Percentiles rank a stretch among this genome's conserved stretches.
Conservation (phyloP, 1,140 invertebrate species). For the Drosophila littoralis region DNA sequence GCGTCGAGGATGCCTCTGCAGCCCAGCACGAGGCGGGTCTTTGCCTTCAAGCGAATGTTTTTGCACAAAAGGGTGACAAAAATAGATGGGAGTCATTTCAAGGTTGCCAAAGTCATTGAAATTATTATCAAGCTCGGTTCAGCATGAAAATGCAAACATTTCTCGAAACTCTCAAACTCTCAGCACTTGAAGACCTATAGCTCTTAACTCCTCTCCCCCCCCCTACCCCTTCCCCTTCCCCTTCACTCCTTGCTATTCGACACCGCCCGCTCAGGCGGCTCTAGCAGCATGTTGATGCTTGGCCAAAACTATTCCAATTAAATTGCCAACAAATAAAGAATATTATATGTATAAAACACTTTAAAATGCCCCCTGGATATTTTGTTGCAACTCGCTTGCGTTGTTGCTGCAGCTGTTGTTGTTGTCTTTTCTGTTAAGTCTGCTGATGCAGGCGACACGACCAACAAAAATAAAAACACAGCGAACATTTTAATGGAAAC, state of each 20-base stretch:
- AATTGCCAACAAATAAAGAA: slow-evolving; percentile 50
- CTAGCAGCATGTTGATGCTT: slow-evolving; percentile 66
- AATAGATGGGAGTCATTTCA: slow-evolving; percentile 4
- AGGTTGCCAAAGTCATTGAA: slow-evolving; percentile 32
- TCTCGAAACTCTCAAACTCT: slow-evolving; percentile 3
- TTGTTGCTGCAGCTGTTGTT: slow-evolving; percentile 25
- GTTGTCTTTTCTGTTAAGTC: slow-evolving; percentile 37
- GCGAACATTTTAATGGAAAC: slow-evolving; percentile 10
- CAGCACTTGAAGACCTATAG: neutral
- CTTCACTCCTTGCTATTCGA: too few species aligned
- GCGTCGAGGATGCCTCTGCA: slow-evolving; percentile 5
- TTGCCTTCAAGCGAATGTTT: neutral
- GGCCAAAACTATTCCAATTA: slow-evolving; percentile 77
- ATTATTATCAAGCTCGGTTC: slow-evolving; percentile 21
- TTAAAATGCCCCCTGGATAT: slow-evolving; percentile 63
- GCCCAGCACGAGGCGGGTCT: slow-evolving; percentile 44
- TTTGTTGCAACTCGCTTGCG: slow-evolving; percentile 45
- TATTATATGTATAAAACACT: slow-evolving; percentile 35
- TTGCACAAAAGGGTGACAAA: neutral
- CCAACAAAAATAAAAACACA: slow-evolving; percentile 6
- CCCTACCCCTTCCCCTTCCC: neutral
- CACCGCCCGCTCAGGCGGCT: neutral
- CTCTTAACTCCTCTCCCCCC: too few species aligned
- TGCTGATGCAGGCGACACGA: slow-evolving; percentile 45
- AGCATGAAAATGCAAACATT: slow-evolving; percentile 5